Percentiles rank a stretch among this genome's conserved stretches.
phyloP scores from a whole-genome alignment of 2,113 vertebrate species.

The Cheilinus undulatus region DNA sequence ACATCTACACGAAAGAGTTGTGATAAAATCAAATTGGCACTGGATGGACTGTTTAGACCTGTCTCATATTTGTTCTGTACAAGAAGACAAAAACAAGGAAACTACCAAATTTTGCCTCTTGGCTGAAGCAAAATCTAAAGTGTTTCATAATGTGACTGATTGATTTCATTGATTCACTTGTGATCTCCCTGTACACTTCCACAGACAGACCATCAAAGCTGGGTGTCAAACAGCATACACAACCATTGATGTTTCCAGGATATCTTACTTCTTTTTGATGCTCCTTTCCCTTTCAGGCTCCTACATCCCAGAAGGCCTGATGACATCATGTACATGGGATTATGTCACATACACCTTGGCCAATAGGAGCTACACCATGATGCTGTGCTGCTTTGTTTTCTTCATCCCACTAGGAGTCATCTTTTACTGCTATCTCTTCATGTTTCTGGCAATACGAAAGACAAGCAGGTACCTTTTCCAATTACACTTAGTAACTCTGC shows the following conservation, averaged over 20 bases:
- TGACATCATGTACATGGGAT: constrained; percentile 96
- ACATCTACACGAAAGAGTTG: too few species aligned
- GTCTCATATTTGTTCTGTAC: too few species aligned
- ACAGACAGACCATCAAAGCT: background rate
- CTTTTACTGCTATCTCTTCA: constrained; percentile 91
- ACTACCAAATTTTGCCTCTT: background rate
- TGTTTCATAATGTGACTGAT: background rate
- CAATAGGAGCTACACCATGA: constrained; percentile 92
- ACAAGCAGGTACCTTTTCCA: constrained; percentile 87
- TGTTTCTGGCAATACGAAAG: constrained; percentile 90
- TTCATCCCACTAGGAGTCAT: constrained; percentile 91
- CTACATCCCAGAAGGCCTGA: constrained; percentile 92
- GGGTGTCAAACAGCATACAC: background rate
- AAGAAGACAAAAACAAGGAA: too few species aligned
- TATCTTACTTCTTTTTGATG: background rate
- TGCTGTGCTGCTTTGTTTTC: constrained; percentile 95
- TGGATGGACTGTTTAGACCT: too few species aligned
- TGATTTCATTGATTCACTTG: background rate
- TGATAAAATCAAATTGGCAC: too few species aligned
- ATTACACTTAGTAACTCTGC: too few species aligned
- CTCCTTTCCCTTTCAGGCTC: constrained; percentile 81
- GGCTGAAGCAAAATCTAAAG: background rate
- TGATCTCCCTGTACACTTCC: background rate
- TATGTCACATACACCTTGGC: constrained; percentile 89
- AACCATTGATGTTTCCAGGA: background rate